Base-by-base conservation (phyloP, 2,888 invertebrate genomes). In the Habrosyne pyritoides region DNA sequence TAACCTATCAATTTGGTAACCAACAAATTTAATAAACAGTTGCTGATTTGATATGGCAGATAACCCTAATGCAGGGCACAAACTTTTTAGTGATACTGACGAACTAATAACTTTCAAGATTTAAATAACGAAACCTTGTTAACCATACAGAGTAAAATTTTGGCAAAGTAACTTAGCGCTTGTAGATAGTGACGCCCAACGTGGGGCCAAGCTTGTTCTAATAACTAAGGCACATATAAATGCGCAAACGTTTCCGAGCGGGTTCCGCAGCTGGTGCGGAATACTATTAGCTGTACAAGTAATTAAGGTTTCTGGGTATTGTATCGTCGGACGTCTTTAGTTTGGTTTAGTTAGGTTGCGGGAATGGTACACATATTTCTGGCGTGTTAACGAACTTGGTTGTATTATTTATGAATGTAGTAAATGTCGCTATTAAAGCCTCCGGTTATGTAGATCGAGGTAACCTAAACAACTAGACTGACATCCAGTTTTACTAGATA, bases 101-200 rank as follows among this genome's bases (percentile, higher is more conserved):
- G 3, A 7, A 24, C 24, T 24, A 24, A 5, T 7, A 24, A 3
- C 3, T 5, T 24, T 24, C 4, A 24, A 24, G n/a, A n/a, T 24
- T 24, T 24, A 24, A 24, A 24, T n/a, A n/a, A 24, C 24, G 24
- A 5, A 24, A 5, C 24, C 3, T 5, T 24, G 24, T 5, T 7
- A 24, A 24, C 24, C 24, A 24, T 7, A 12, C 10, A 21, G 21
- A 10, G 12, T 8, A 46, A 14, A n/a, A 46, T 46, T 60, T 67
- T 64, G 67, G 64, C 63, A 62, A 21, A 14, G 18, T 50, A 14
- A 21, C 5, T 10, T 14, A 21, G 10, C 18, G 42, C 46, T 53
- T 55, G 55, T 54, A 59, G 47, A 53, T 55, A 58, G 60, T 64
- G 62, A 57, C 65, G 65, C 63, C 64, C 64, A 64, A 55, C 59